Base-by-base conservation (phyloP, 64 coral and sea anemone species). In the Platygyra sinensis region DNA sequence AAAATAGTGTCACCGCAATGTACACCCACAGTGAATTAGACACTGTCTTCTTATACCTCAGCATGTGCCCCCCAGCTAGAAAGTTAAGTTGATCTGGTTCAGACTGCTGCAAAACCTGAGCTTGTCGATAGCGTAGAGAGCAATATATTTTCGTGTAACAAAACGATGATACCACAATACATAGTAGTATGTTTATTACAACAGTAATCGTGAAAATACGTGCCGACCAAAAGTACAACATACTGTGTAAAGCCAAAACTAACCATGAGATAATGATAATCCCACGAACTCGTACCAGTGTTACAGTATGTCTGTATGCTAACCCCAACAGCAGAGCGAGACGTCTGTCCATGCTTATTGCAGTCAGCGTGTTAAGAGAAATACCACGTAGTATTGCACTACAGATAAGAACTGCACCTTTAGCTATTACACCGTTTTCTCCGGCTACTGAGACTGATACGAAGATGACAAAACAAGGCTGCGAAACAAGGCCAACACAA, bases 401-500 rank as follows among this genome's bases (percentile, higher is more conserved):
- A 75, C 30, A 39, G 36, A 75, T 42, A 16, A 49, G 73, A 18
- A 75, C 18, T 39, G 38, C 2, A 42, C 31, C 2, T 75, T 75
- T 17, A 39, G 32, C 18, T 28, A 75, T 20, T 49, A 19, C 31
- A 22, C 73, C 49, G 2, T 18, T 75, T 42, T 20, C 15, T 42
- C 17, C 10, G 33, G 28, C 5, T 42, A 19, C 4, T 75, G 12
- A 75, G 36, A 29, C 36, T 39, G 42, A 46, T 19, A 38, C 16
- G 36, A 19, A 75, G 33, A 75, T 18, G 10, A 75, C 73, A 75
- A 89, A 89, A 12, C 82, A 60, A 7, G 87, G 87, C 80, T 94
- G 78, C n/a, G 82, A 78, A 71, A 94, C 19, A 67, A 85, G 73
- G n/a, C 92, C 92, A 60, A 89, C 79, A 64, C 36, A 77, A 33